Percentiles rank a stretch among this genome's conserved stretches.
These are phyloP conservation scores for Myiagra hebetior DNA, from an alignment of 2,113 vertebrate genomes.

Conservation along the genomic window DNA sequence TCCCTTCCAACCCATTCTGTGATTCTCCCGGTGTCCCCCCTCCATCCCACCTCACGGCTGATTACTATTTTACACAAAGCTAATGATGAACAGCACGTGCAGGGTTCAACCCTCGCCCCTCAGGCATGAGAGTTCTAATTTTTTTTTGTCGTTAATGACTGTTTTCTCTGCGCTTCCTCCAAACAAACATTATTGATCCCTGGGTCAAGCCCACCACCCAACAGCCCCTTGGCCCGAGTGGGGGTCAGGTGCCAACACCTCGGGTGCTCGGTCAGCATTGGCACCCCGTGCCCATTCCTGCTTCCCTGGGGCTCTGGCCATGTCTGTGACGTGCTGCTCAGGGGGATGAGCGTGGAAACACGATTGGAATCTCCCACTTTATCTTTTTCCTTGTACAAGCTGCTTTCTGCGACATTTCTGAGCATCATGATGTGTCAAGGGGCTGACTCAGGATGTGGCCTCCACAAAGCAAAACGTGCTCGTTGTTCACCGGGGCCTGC, in stretches of 20 bases:
- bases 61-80: not conserved
- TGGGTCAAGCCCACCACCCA: fast-evolving
- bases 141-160: no score
- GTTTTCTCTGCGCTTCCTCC: not conserved
- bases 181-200: fast-evolving
- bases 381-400: not conserved
- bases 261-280: fast-evolving
- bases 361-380: fast-evolving
- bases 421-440: fast-evolving
- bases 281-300: fast-evolving
- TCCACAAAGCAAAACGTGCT: fast-evolving
- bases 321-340: fast-evolving
- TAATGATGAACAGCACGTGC: not conserved
- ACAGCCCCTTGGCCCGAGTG: no score
- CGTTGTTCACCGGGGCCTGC: fast-evolving
- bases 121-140: no score
- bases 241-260: not conserved
- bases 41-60: fast-evolving
- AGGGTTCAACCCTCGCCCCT: fast-evolving
- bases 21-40: not conserved
- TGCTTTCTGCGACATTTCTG: not conserved
- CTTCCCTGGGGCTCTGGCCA: not conserved
- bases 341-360: fast-evolving
- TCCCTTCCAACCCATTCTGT: no score
- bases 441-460: fast-evolving